Base-by-base conservation (phyloP, 2,113 vertebrate species). In the Acrocephalus kingi region DNA sequence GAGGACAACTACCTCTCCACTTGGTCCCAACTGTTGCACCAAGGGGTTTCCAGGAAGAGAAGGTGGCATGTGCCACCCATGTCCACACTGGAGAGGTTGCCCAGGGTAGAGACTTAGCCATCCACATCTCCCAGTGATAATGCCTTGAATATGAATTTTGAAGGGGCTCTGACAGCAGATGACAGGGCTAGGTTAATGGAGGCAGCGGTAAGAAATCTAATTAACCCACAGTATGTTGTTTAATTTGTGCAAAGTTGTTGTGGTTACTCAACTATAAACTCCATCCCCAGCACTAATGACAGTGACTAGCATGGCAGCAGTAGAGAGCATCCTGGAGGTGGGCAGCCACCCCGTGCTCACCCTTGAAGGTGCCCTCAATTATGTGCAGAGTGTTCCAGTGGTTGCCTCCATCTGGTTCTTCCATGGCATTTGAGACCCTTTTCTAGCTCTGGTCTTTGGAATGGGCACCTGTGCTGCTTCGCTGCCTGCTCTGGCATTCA, bases 241-340 rank as follows among this genome's bases (percentile, higher is more conserved):
- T 96, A 93, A 97, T 97, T 94, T 97, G 90, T 86, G 84, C 75
- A 58, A 94, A 95, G 91, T 91, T 86, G 91, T 96, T 94, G 91
- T 94, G 91, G 81, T 91, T 95, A 94, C 87, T 95, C 93, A 78
- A n/a, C 96, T 97, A 86, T 90, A 93, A 91, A 94, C 84, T 73
- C 72, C 51, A 72, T 94, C n/a, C 67, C 28, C 54, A 35, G 75
- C 68, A 89, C 68, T 96, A 84, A 92, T 84, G 93, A 89, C 73
- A 84, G 72, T 14, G 64, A 84, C 92, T 94, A 28, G 68, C 68
- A 28, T 27, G 59, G 54, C 39, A 71, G 84, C 43, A 78, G 58
- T 14, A 0, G 48, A 75, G 81, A 89, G 77, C 54, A 78, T 80
- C 71, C 78, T 46, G 86, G 56, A 82, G 68, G 51, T 87, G 68